Percentiles rank a stretch among this genome's conserved stretches.
Evolutionary conservation across 2,113 vertebrate species (phyloP).

Genomic region (Gnathonemus longibarbis): DNA sequence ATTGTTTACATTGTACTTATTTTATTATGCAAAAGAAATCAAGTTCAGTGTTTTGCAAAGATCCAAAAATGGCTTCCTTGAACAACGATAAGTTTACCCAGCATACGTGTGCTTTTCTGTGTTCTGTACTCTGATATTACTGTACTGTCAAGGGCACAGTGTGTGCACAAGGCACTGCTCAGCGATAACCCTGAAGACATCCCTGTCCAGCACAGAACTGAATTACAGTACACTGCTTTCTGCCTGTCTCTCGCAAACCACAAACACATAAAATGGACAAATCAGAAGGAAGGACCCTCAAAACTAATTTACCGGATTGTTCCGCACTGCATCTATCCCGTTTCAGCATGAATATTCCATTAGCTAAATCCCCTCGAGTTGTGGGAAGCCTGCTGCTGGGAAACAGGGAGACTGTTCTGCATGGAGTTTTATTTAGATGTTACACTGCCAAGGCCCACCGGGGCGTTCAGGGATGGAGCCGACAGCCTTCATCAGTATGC

Average conservation of each 20-base stretch:
- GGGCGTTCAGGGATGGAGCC: conserved; percentile 60
- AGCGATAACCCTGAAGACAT: not conserved
- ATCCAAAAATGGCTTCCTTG: not conserved
- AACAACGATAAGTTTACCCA: not conserved
- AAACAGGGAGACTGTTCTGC: conserved; percentile 62
- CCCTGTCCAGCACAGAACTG: not conserved
- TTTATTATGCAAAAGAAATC: not conserved
- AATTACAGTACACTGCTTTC: not conserved
- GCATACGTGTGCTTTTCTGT: not conserved
- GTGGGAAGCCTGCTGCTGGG: conserved; percentile 25
- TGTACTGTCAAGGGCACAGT: not conserved
- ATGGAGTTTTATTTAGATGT: conserved; percentile 68
- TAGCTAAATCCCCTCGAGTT: conserved; percentile 29
- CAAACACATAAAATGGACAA: not conserved
- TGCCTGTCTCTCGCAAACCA: not conserved
- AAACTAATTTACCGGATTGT: conserved; percentile 25
- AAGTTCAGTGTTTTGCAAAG: not conserved
- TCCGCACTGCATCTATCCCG: conserved; percentile 5
- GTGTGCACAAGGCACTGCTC: not conserved
- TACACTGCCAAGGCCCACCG: conserved; percentile 60
- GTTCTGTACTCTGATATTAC: not conserved
- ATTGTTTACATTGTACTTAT: not conserved
- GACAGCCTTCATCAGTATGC: conserved; percentile 59
- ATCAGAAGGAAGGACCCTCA: not conserved
- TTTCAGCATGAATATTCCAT: conserved; percentile 29